Percentiles rank a stretch among this genome's conserved stretches.
Evolutionary conservation across 2,797 vertebrate genomes (phyloP).

Genomic region (Mionectes olivaceus): DNA sequence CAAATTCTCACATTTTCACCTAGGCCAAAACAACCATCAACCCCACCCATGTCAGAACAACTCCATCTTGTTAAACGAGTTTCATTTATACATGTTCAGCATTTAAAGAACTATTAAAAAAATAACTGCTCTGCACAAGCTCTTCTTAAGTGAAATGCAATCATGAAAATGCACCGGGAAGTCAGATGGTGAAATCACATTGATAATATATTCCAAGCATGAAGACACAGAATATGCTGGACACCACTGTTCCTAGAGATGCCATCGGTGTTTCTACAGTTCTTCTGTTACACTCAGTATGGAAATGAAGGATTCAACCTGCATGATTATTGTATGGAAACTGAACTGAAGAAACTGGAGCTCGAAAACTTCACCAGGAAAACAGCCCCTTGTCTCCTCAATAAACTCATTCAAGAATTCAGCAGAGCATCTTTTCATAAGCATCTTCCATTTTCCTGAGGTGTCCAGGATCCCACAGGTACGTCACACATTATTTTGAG

Average conservation of each 20-base stretch:
- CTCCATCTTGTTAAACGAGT: slow-evolving; percentile 35
- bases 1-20: slow-evolving; percentile 1
- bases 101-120: slow-evolving; percentile 5
- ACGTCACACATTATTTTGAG: background rate
- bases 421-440: background rate
- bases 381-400: background rate
- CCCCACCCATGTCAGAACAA: slow-evolving; percentile 17
- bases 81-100: slow-evolving; percentile 23
- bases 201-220: background rate
- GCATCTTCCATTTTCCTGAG: background rate
- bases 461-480: slow-evolving; percentile 35
- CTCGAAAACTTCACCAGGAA: slow-evolving; percentile 4
- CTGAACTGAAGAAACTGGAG: slow-evolving; percentile 5
- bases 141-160: background rate
- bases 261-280: background rate
- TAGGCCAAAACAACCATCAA: background rate
- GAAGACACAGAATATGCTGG: background rate
- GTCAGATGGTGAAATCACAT: background rate
- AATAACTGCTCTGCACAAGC: background rate
- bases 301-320: slow-evolving; percentile 17
- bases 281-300: background rate
- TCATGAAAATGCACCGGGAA: background rate
- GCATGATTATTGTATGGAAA: background rate
- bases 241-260: background rate
- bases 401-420: background rate